These are phyloP conservation scores for Cricetomys ansorgei DNA, from an alignment of 2,113 vertebrate genomes.

Conservation along the genomic window DNA sequence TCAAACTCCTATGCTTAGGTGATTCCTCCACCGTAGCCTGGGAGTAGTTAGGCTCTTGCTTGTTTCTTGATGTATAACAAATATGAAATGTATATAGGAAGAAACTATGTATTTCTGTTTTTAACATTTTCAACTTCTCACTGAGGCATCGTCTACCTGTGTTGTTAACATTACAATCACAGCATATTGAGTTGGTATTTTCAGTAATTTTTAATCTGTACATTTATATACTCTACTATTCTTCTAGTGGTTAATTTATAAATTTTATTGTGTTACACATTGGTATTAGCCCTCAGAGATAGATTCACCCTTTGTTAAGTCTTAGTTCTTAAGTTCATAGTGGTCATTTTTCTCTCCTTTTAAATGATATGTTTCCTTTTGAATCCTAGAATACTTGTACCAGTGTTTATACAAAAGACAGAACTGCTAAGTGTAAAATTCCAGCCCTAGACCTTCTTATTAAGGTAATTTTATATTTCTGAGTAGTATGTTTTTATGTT, in stretches of 20 bases:
- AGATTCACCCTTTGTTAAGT: slow-evolving; percentile 39
- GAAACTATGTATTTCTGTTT: neutral
- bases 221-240: neutral
- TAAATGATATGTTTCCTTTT: slow-evolving; percentile 68
- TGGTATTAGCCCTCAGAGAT: neutral
- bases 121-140: neutral
- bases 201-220: neutral
- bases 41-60: neutral
- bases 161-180: neutral
- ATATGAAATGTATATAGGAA: neutral
- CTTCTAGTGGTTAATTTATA: neutral
- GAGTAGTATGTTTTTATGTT: neutral
- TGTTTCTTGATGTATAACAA: neutral
- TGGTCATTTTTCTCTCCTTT: slow-evolving; percentile 69
- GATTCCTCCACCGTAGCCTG: neutral
- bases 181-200: neutral
- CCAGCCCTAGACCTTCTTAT: slow-evolving; percentile 94
- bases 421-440: slow-evolving; percentile 92
- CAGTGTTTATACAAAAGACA: slow-evolving; percentile 95
- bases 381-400: slow-evolving; percentile 90
- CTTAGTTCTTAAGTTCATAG: neutral
- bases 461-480: slow-evolving; percentile 88
- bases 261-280: neutral
- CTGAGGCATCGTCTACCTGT: neutral
- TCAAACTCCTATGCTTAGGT: neutral